Evolutionary conservation across 1,140 invertebrate genomes (phyloP).

Genomic region (Hyles euphorbiae): DNA sequence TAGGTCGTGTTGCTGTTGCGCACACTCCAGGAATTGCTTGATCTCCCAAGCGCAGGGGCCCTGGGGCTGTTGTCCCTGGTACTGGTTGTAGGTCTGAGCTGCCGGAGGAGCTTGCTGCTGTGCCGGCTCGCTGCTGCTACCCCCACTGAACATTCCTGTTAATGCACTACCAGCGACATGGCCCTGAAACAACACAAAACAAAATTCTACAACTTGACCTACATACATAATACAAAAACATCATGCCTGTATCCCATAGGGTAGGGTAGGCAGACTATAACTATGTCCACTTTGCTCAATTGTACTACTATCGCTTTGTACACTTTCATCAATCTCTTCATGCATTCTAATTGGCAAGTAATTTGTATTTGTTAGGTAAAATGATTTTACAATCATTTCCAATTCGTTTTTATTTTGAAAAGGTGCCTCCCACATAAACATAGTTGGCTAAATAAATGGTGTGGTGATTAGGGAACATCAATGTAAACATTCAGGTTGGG

Average conservation of each 20-base stretch:
- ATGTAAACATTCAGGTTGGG: no score
- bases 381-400: no score
- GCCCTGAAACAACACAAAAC: slow-evolving; percentile 75
- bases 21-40: slow-evolving; percentile 92
- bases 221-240: not conserved
- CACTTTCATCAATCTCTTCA: no score
- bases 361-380: no score
- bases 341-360: no score
- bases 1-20: slow-evolving; percentile 88
- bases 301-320: no score
- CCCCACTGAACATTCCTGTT: slow-evolving; percentile 89
- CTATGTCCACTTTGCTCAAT: no score
- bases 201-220: no score
- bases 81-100: slow-evolving; percentile 59
- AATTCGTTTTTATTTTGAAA: no score
- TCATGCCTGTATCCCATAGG: not conserved
- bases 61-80: slow-evolving; percentile 72
- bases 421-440: no score
- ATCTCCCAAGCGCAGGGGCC: slow-evolving; percentile 92
- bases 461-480: no score
- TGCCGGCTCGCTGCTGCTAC: slow-evolving; percentile 77
- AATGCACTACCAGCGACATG: slow-evolving; percentile 90
- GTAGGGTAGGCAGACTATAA: not conserved
- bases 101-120: slow-evolving; percentile 56
- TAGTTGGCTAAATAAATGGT: no score